phyloP scores from a whole-genome alignment of 2,797 vertebrate species.

The Danio albolineatus region DNA sequence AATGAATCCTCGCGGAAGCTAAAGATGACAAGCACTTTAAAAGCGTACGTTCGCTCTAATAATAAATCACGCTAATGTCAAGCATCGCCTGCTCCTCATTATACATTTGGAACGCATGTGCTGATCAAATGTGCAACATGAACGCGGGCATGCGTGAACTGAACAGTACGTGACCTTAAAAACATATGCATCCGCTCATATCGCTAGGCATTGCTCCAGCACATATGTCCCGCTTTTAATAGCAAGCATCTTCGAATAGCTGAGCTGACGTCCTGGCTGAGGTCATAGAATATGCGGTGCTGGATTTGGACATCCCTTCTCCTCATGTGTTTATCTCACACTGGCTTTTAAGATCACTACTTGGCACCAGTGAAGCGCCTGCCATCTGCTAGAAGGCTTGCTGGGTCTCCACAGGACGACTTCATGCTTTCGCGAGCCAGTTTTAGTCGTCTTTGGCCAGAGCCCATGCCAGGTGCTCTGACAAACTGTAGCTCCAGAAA shows the following conservation, averaged over 20 bases:
- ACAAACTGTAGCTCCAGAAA: constrained; percentile 39
- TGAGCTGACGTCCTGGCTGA: neutral
- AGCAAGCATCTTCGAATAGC: neutral
- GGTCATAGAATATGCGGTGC: neutral
- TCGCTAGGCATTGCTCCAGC: constrained; percentile 8
- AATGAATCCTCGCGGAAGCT: neutral
- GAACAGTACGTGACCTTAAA: neutral
- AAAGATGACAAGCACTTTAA: neutral
- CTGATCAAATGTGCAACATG: constrained; percentile 40
- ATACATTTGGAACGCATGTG: constrained; percentile 51
- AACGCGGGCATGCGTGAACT: neutral
- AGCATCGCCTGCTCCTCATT: constrained; percentile 56
- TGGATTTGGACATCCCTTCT: constrained; percentile 25
- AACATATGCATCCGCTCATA: neutral
- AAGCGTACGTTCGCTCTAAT: neutral
- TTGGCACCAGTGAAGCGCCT: neutral
- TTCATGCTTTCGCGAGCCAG: constrained; percentile 21
- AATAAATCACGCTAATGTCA: neutral
- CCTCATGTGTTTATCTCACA: constrained; percentile 20
- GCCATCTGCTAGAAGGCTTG: constrained; percentile 47
- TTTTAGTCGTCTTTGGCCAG: constrained; percentile 47
- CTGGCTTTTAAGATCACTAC: constrained; percentile 27
- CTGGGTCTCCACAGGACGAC: constrained; percentile 43
- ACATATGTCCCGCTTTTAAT: constrained; percentile 1
- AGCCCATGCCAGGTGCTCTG: constrained; percentile 53